Base-by-base conservation (phyloP, 30 jellyfish, hydroid and myxozoan species). In the Pelagia noctiluca region DNA sequence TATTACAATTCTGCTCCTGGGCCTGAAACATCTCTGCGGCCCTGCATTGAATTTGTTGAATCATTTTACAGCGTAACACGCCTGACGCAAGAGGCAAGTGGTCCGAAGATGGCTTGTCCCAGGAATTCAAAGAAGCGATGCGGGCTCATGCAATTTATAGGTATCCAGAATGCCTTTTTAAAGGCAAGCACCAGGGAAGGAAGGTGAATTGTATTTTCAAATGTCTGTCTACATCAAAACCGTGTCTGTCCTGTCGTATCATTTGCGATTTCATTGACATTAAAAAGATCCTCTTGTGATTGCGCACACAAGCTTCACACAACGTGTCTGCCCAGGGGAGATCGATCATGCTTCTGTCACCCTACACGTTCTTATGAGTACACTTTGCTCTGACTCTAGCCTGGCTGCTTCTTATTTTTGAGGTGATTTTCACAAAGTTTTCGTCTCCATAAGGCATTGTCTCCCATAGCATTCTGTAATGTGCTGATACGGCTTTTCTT, bases 81-180 rank as follows among this genome's bases (percentile, higher is more conserved):
- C 96, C 90, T 2, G 90, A 88, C 32, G 60, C 82, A 10, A 72
- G 97, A 31, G 88, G 82, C 35, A 87, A 93, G 76, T 93, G 97
- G 97, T 72, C 96, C 0, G 92, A 93, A 61, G 98, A 93, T 26
- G 98, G 98, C 16, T 21, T 93, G n/a, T 75, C 98, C 0, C 88
- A 82, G 38, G 98, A 93, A 68, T 88, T 93, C 82, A 57, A 77
- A 35, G 98, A 93, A 77, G 96, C 98, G 2, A 88, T 81, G 96
- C 70, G 90, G 19, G 98, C 98, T 2, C 98, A 93, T 69, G 92
- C 92, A 25, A 82, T 82, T 31, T 93, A 93, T 62, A 76, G 82
- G 35, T 88, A 66, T 54, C 98, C 98, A 1, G 81, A 80, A 32
- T 93, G 93, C 83, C 82, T 93, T 25, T 86, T 88, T 76, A 79